Percentiles rank a stretch among this genome's conserved stretches.
These are phyloP conservation scores for Ormyrus labotus DNA, from an alignment of 2,888 invertebrate genomes.

Conservation along the genomic window DNA sequence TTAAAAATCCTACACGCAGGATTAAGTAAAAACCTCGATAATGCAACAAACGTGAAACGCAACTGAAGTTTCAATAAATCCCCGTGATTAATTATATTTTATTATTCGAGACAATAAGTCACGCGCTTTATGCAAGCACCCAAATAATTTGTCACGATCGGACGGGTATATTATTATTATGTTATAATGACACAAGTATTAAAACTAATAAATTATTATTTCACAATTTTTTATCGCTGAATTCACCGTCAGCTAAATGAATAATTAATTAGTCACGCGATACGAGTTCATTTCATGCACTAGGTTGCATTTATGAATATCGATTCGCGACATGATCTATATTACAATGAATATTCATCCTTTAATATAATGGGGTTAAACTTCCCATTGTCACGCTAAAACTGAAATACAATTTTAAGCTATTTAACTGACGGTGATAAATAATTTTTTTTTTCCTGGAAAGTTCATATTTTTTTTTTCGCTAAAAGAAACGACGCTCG, in stretches of 20 bases:
- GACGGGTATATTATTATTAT: constrained; percentile 27
- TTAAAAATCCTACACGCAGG: too few species aligned
- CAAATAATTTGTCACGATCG: constrained; percentile 17
- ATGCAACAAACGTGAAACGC: not conserved
- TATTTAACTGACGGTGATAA: too few species aligned
- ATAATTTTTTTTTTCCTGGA: too few species aligned
- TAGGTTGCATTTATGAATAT: constrained; percentile 32
- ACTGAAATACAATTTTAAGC: too few species aligned
- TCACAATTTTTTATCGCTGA: constrained; percentile 24
- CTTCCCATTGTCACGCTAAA: not conserved
- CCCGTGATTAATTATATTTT: not conserved
- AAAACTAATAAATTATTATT: constrained; percentile 37
- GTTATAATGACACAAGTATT: constrained; percentile 4
- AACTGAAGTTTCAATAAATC: not conserved
- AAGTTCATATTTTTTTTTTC: too few species aligned
- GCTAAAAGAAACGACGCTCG: too few species aligned
- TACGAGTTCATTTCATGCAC: constrained; percentile 43
- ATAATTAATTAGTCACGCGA: constrained; percentile 50
- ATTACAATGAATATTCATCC: constrained; percentile 44
- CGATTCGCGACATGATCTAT: constrained; percentile 24
- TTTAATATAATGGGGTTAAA: constrained; percentile 28
- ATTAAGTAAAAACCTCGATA: too few species aligned
- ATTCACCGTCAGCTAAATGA: constrained; percentile 14
- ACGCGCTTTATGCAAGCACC: not conserved
- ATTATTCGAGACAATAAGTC: not conserved